These are phyloP conservation scores for Timandra comae DNA, from an alignment of 2,888 invertebrate species.

Conservation along the genomic window DNA sequence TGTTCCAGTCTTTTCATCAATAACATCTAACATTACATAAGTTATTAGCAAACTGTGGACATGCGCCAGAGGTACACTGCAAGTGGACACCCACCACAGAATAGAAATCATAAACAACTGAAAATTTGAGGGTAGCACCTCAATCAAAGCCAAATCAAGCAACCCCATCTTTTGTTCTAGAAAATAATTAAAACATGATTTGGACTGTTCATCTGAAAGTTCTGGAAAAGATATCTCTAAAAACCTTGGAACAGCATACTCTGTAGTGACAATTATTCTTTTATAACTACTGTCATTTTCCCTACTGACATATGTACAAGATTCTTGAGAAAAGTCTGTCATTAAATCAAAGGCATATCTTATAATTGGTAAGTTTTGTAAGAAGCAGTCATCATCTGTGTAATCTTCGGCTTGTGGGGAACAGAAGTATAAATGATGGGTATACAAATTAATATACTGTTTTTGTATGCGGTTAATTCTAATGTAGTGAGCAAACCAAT, in stretches of 20 bases:
- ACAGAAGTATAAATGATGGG: constrained; percentile 79
- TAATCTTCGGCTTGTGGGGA: constrained; percentile 85
- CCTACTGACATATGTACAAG: constrained; percentile 52
- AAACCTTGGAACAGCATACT: constrained; percentile 35
- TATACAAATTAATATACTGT: constrained; percentile 81
- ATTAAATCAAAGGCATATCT: constrained; percentile 74
- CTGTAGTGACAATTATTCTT: constrained; percentile 38
- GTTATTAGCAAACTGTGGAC: constrained; percentile 77
- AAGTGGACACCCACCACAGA: constrained; percentile 77
- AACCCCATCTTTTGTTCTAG: constrained; percentile 56
- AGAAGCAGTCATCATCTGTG: constrained; percentile 74
- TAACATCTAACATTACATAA: constrained; percentile 73
- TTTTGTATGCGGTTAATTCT: constrained; percentile 79
- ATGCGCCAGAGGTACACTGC: constrained; percentile 57
- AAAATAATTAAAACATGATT: constrained; percentile 63
- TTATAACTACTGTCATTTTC: constrained; percentile 46
- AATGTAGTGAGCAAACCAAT: constrained; percentile 81
- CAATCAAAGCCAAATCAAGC: constrained; percentile 46
- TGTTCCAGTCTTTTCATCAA: constrained; percentile 77
- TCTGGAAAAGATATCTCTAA: constrained; percentile 37
- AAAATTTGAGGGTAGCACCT: constrained; percentile 74
- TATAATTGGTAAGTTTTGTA: constrained; percentile 78
- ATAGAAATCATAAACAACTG: constrained; percentile 75
- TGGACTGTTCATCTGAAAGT: constrained; percentile 39
- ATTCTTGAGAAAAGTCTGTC: constrained; percentile 52